Evolutionary conservation across 2,797 vertebrate species (phyloP).

Genomic region (Chelidonichthys spinosus): DNA sequence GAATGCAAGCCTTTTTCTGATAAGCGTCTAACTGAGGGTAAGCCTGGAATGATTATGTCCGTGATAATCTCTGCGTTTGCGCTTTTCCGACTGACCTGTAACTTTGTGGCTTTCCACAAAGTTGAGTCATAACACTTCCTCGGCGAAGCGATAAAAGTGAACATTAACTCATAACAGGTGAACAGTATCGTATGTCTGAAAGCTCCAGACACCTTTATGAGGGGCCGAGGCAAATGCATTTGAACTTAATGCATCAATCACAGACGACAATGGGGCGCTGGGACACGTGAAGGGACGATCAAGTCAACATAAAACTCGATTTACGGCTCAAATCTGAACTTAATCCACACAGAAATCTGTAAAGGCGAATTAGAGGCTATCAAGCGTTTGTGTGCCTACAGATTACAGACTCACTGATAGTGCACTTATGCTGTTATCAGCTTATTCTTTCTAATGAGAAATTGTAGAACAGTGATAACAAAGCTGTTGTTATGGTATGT

Average conservation of each 20-base stretch:
- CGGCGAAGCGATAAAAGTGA: constrained; percentile 27
- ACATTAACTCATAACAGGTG: constrained; percentile 44
- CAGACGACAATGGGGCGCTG: too few species aligned
- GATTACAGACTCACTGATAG: background rate
- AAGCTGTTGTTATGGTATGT: background rate
- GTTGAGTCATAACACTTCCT: constrained; percentile 32
- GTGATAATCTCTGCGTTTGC: constrained; percentile 42
- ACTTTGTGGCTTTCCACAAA: constrained; percentile 40
- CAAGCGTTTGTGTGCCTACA: constrained; percentile 4
- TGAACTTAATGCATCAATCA: constrained; percentile 1
- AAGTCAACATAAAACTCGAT: background rate
- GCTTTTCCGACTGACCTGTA: constrained; percentile 37
- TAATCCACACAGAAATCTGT: background rate
- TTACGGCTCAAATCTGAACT: background rate
- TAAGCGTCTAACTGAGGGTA: constrained; percentile 49
- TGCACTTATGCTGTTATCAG: background rate
- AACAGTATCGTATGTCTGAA: constrained; percentile 27
- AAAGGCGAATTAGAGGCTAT: background rate
- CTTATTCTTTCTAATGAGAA: background rate
- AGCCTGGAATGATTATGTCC: constrained; percentile 34
- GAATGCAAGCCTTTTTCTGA: constrained; percentile 72
- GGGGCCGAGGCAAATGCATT: background rate
- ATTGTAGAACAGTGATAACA: background rate
- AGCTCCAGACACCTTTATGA: constrained; percentile 4
- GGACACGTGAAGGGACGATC: background rate